Evolutionary conservation across 1,140 invertebrate genomes (phyloP).

Genomic region (Drosophila elegans): DNA sequence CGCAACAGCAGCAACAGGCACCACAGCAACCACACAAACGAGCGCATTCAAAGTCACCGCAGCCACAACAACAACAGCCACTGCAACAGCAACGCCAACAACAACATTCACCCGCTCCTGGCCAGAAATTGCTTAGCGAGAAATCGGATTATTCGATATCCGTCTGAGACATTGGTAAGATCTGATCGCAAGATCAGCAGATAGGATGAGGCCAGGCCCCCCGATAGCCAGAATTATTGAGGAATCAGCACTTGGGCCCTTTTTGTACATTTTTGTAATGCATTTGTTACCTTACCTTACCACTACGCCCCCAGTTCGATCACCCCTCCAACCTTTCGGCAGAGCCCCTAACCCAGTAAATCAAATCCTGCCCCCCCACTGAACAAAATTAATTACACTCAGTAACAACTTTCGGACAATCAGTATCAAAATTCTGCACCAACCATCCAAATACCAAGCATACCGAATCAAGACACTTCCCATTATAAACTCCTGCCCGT

Average conservation of each 20-base stretch:
- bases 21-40: conserved; percentile 67
- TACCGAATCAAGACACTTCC: conserved; percentile 54
- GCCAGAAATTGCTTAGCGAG: conserved; percentile 80
- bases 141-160: conserved; percentile 85
- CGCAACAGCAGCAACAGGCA: conserved; percentile 73
- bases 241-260: conserved; percentile 14
- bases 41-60: conserved; percentile 73
- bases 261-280: conserved; percentile 64
- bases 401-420: conserved; percentile 74
- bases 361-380: conserved; percentile 5
- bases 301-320: neutral
- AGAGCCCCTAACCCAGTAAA: conserved; percentile 30
- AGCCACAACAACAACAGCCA: conserved; percentile 77
- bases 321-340: conserved; percentile 5
- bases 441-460: conserved; percentile 49
- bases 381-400: conserved; percentile 31
- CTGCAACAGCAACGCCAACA: conserved; percentile 75
- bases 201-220: conserved; percentile 57
- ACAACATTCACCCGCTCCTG: conserved; percentile 80
- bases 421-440: conserved; percentile 79
- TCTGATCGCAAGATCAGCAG: conserved; percentile 71
- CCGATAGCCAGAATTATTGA: conserved; percentile 16
- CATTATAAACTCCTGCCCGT: conserved; percentile 63
- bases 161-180: conserved; percentile 83
- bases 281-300: conserved; percentile 45